Evolutionary conservation across 2,113 vertebrate species (phyloP), one percentile per base, ranked within the genome.

Genomic region (Zingel zingel): DNA sequence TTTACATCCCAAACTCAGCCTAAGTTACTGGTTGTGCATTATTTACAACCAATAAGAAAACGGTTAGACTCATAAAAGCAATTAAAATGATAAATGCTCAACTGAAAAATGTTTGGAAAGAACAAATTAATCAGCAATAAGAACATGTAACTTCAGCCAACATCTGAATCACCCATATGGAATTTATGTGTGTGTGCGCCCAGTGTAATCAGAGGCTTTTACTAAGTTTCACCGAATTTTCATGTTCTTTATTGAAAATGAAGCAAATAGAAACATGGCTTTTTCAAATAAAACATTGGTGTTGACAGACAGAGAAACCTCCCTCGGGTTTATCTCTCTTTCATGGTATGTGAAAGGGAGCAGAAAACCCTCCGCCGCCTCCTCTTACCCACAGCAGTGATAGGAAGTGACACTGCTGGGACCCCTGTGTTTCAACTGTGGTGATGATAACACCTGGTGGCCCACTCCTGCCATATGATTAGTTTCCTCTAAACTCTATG

Each of bases 391-490:
- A 23, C 56, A 36, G 50, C 82, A 70, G 6, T 91, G 85, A 89
- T 82, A 93, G 94, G 93, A 95, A 95, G 88, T 89, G 82, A 89
- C 84, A 82, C 86, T 6, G 30, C 18, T 16, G 78, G 64, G 90
- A 89, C 88, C 89, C 79, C 85, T 14, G 33, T 48, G 77, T 74
- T 79, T 85, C 74, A 82, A 67, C 66, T 56, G 61, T 6, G 19
- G 84, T 88, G 73, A 69, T 64, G 57, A 73, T 70, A 76, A 78
- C 73, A 72, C 63, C 61, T 15, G 2, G 25, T 74, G 27, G 27
- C 74, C 64, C 79, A 78, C 74, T 54, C 21, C 54, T 59, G 19
- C 25, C 77, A 61, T 39, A 87, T 64, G 39, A 71, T 71, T 65
- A 5, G 69, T 85, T 91, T 93, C 91, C 90, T 86, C 61, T 90